Conservation (phyloP, 1,140 invertebrate genomes). For the Drosophila busckii region DNA sequence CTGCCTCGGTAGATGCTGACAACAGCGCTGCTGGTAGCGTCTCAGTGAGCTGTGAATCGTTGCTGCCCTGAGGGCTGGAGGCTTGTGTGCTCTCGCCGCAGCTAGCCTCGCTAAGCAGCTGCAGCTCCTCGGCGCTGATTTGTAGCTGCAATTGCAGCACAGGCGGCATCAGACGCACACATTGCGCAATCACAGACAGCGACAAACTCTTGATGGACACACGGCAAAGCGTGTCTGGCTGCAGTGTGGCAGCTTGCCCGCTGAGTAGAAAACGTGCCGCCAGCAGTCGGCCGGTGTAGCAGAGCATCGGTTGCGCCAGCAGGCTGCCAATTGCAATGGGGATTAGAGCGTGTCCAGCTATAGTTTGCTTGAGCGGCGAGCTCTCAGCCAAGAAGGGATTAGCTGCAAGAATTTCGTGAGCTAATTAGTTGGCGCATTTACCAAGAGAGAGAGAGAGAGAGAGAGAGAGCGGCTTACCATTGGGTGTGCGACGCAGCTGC, state of each 20-base stretch:
- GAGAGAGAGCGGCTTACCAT: conserved; percentile 41
- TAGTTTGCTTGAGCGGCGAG: conserved; percentile 52
- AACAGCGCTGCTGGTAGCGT: too few species aligned
- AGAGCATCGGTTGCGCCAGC: conserved; percentile 65
- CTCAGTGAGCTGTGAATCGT: conserved; percentile 31
- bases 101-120: conserved; percentile 21
- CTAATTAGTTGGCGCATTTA: conserved; percentile 51
- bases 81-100: conserved; percentile 36
- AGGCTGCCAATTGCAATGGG: conserved; percentile 67
- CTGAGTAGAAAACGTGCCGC: conserved; percentile 83
- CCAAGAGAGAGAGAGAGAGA: too few species aligned
- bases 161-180: conserved; percentile 84
- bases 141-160: conserved; percentile 82
- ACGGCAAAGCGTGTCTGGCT: conserved; percentile 84
- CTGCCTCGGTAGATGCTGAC: conserved; percentile 4
- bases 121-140: conserved; percentile 58
- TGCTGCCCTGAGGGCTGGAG: conserved; percentile 60
- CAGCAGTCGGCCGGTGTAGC: conserved; percentile 67
- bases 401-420: conserved; percentile 38
- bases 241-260: conserved; percentile 81
- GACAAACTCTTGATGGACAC: conserved; percentile 91
- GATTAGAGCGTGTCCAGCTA: conserved; percentile 44
- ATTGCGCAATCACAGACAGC: conserved; percentile 84
- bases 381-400: conserved; percentile 65
- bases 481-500: conserved; percentile 49